Conservation (phyloP, 2,888 invertebrate genomes). For the Gari tellinella region DNA sequence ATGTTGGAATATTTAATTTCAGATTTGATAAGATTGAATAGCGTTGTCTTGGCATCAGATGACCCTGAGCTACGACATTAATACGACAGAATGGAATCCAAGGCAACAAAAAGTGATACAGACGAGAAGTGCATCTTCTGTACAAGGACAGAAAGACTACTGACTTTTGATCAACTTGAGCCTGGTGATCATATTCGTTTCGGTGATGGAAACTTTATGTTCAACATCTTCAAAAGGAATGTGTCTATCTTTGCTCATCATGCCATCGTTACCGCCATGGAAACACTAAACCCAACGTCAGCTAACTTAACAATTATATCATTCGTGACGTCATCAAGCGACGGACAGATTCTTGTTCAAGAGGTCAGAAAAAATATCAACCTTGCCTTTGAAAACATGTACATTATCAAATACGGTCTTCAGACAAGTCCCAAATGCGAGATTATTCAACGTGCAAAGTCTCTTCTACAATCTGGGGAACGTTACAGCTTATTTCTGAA, state of each 20-base stretch:
- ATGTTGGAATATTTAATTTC: too few species aligned
- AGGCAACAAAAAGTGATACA: not conserved
- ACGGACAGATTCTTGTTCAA: slow-evolving; percentile 12
- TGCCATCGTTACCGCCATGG: slow-evolving; percentile 35
- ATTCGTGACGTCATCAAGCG: slow-evolving; percentile 24
- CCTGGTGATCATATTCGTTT: slow-evolving; percentile 24
- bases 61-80: too few species aligned
- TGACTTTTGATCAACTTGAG: not conserved
- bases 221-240: slow-evolving; percentile 8
- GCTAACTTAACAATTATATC: slow-evolving; percentile 33
- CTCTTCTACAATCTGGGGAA: not conserved
- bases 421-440: slow-evolving; percentile 1
- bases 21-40: too few species aligned
- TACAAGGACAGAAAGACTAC: slow-evolving; percentile 8
- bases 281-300: not conserved
- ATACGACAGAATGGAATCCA: too few species aligned
- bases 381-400: slow-evolving; percentile 18
- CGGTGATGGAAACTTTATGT: slow-evolving; percentile 7
- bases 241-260: slow-evolving; percentile 22
- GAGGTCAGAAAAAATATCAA: slow-evolving; percentile 17
- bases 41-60: too few species aligned
- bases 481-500: not conserved
- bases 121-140: slow-evolving; percentile 22
- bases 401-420: slow-evolving; percentile 24
- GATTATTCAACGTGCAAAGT: slow-evolving; percentile 22